Base-by-base conservation (phyloP, 2,888 invertebrate genomes). In the Atherix ibis region DNA sequence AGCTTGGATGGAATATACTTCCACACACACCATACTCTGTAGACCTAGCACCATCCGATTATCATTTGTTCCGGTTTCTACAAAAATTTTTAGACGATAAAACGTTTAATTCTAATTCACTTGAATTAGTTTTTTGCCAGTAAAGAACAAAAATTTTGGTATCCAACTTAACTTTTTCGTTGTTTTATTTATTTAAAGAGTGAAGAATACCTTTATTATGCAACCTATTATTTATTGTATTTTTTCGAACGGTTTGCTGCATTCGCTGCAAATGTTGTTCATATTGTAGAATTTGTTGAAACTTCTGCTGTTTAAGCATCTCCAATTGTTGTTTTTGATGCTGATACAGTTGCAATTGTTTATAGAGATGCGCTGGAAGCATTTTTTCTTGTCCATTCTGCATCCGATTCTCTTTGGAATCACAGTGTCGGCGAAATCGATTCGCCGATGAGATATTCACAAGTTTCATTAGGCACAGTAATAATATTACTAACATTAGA, bases 351-450 rank as follows among this genome's bases (percentile, higher is more conserved):
- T 65, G 60, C 32, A 71, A 54, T 49, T 73, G 51, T 42, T 57
- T 72, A 44, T 71, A 66, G 49, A 76, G 76, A 47, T 75, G 73
- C 47, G 82, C 80, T 50, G 45, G 45, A 24, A 50, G 41, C 18
- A 40, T 38, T 32, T 43, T 17, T 25, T 32, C 13, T 33, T 13
- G 34, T 12, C 40, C 38, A 35, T 42, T 42, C 13, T 39, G 38
- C n/a, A 25, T 37, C 34, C 36, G 33, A 41, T 43, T 41, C 27
- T 41, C 39, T 31, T 41, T 43, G 35, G 38, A 38, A 15, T 31
- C 35, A 16, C 27, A 35, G 15, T 31, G 32, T 18, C 31, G 32
- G 24, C 45, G 46, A 45, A 46, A 45, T 40, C 48, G 48, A 39
- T 54, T 56, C 46, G 52, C 42, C 42, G 56, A 54, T 50, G 58